Evolutionary conservation across 2,797 vertebrate species (phyloP).

Genomic region (Hipposideros larvatus): DNA sequence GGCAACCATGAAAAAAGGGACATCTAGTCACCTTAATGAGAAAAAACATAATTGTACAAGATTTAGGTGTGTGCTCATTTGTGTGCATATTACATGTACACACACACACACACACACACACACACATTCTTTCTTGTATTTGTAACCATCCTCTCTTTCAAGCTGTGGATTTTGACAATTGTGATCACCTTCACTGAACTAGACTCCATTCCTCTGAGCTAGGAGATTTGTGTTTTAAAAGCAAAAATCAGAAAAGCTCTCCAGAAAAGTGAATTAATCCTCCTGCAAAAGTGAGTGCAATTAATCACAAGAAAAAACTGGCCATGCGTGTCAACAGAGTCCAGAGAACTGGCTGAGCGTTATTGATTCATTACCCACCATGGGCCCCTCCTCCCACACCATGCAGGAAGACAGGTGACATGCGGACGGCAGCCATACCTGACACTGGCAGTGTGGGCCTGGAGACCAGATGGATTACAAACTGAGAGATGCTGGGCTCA

Average conservation of each 20-base stretch:
- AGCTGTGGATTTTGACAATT: conserved; percentile 49
- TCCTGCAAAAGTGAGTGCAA: conserved; percentile 60
- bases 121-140: neutral
- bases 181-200: conserved; percentile 5
- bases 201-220: conserved; percentile 45
- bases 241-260: conserved; percentile 40
- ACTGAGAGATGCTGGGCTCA: neutral
- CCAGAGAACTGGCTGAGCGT: conserved; percentile 51
- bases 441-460: neutral
- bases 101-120: neutral
- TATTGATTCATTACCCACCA: conserved; percentile 55
- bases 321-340: conserved; percentile 44
- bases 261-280: conserved; percentile 68
- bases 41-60: neutral
- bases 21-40: conserved; percentile 20
- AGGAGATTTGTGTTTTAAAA: conserved; percentile 65
- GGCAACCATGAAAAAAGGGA: neutral
- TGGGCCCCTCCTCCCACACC: neutral
- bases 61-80: conserved; percentile 6
- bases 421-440: neutral
- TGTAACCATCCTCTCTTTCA: neutral
- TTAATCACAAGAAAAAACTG: conserved; percentile 77
- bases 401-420: neutral
- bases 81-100: neutral
- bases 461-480: conserved; percentile 66